phyloP scores from a whole-genome alignment of 2,797 vertebrate species.

The Eulemur rubriventer region DNA sequence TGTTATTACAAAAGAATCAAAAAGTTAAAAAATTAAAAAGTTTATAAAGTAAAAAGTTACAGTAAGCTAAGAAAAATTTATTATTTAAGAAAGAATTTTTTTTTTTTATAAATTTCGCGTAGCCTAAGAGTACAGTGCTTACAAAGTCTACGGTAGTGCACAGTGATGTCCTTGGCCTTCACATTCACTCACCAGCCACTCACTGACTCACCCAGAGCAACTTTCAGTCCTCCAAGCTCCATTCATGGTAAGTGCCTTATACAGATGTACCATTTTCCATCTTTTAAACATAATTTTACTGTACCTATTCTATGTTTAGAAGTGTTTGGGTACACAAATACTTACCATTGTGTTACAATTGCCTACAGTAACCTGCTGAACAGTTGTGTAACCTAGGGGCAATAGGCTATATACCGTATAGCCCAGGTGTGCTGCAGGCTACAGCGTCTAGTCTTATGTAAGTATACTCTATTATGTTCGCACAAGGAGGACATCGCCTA shows the following conservation, averaged over 20 bases:
- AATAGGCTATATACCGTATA: not conserved
- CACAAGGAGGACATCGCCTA: not conserved
- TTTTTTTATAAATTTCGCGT: not conserved
- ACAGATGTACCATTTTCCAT: not conserved
- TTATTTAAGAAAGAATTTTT: not conserved
- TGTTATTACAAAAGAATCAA: not conserved
- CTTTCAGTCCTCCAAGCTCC: not conserved
- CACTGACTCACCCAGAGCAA: not conserved
- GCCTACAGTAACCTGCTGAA: not conserved
- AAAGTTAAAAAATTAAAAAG: not conserved
- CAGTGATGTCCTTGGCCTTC: not conserved
- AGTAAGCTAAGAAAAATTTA: not conserved
- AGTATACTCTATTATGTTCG: not conserved
- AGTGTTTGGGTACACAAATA: not conserved
- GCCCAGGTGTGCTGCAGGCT: not conserved
- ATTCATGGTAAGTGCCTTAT: not conserved
- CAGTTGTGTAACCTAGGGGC: not conserved
- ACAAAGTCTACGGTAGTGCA: not conserved
- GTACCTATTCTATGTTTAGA: not conserved
- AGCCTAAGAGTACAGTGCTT: not conserved
- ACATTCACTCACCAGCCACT: not conserved
- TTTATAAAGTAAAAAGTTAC: not conserved
- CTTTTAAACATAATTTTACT: not conserved
- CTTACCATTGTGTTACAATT: not conserved
- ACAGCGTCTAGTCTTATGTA: not conserved